Evolutionary conservation across 2,888 invertebrate species (phyloP).

Genomic region (Mystacides longicornis): DNA sequence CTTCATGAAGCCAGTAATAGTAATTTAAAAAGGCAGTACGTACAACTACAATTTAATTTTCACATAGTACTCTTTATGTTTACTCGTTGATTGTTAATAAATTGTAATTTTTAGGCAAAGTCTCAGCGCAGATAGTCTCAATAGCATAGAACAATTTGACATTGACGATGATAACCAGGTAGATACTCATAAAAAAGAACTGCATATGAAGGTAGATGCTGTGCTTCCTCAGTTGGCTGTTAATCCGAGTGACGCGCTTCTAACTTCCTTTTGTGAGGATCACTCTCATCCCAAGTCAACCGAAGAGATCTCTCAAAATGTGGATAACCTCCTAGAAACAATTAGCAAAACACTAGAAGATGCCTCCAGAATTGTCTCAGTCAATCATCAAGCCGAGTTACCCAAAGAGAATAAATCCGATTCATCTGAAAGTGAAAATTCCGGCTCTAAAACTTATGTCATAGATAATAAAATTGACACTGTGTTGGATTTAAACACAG

Average conservation of each 20-base stretch:
- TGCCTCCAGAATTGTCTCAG: conserved; percentile 21
- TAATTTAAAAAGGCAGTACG: conserved; percentile 16
- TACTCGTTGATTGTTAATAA: background rate
- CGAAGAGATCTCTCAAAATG: conserved; percentile 23
- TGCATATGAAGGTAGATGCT: background rate
- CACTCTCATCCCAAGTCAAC: conserved; percentile 21
- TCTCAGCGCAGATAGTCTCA: conserved; percentile 47
- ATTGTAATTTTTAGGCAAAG: conserved; percentile 35
- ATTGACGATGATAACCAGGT: conserved; percentile 13
- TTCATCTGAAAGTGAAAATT: conserved; percentile 6
- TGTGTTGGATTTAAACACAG: conserved; percentile 9
- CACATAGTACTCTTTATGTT: background rate
- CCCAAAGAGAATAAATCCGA: conserved; percentile 14
- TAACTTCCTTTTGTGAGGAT: conserved; percentile 21
- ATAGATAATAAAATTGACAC: conserved; percentile 16
- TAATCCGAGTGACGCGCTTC: conserved; percentile 8
- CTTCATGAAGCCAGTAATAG: conserved; percentile 12
- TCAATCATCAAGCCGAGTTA: conserved; percentile 14
- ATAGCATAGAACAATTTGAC: conserved; percentile 29
- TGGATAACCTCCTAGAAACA: conserved; percentile 21
- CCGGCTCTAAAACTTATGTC: conserved; percentile 21
- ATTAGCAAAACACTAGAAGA: conserved; percentile 23
- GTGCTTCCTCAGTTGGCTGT: background rate
- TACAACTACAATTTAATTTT: background rate
- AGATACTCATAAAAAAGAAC: background rate